Evolutionary conservation across 1,140 invertebrate genomes (phyloP).

Genomic region (Teleopsis dalmanni): DNA sequence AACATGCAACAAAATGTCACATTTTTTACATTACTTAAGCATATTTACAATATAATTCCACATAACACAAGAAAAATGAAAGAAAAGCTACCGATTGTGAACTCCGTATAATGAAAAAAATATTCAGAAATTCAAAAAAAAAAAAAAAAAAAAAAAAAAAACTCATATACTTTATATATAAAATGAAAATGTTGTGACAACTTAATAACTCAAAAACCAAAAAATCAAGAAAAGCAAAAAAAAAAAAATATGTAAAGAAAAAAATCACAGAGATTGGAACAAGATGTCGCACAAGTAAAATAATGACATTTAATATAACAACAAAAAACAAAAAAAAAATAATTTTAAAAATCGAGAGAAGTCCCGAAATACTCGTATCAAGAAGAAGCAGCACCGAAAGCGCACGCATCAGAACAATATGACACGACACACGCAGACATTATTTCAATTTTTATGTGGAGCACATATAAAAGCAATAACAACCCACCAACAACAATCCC

Average conservation of each 20-base stretch:
- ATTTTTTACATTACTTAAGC: no score
- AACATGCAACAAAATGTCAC: constrained; percentile 4
- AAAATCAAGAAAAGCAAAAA: not conserved
- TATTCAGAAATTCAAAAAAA: no score
- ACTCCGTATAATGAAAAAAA: no score
- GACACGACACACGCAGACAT: constrained; percentile 4
- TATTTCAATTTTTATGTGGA: constrained; percentile 1
- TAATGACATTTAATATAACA: constrained; percentile 7
- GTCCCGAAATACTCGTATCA: constrained; percentile 4
- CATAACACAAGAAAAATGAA: no score
- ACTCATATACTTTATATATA: not conserved
- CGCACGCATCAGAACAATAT: not conserved
- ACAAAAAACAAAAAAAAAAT: not conserved
- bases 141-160: no score
- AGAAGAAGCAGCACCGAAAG: not conserved
- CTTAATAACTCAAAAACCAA: constrained; percentile 9
- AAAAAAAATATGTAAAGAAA: not conserved
- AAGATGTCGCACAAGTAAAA: constrained; percentile 9
- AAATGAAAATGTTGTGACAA: constrained; percentile 8
- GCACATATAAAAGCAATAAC: no score
- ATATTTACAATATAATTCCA: no score
- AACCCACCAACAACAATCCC: no score
- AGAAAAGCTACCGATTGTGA: no score
- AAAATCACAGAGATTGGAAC: not conserved
- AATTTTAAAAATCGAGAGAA: no score